phyloP scores from a whole-genome alignment of 1,140 invertebrate species.

The Hylaeus anthracinus region DNA sequence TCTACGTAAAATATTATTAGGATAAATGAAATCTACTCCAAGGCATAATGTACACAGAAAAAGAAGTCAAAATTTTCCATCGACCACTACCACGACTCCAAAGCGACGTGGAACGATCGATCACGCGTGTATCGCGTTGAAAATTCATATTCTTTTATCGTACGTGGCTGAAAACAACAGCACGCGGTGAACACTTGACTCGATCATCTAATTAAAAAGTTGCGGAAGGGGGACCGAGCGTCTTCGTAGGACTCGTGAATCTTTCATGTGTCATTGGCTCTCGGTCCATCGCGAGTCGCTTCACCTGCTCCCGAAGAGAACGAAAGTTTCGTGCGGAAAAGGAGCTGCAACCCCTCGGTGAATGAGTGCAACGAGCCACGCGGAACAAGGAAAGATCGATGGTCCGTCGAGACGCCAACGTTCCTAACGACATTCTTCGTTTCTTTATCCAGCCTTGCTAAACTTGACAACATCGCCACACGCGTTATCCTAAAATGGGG shows the following conservation, averaged over 20 bases:
- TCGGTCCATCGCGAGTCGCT: slow-evolving; percentile 32
- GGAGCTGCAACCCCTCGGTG: not conserved
- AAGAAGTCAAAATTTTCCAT: not conserved
- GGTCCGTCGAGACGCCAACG: not conserved
- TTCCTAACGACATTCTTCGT: slow-evolving; percentile 3
- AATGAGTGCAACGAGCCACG: not conserved
- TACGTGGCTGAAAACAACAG: no score
- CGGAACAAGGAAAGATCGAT: slow-evolving; percentile 21
- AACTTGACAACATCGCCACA: no score
- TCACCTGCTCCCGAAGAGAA: slow-evolving; percentile 43
- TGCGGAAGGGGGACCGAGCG: not conserved
- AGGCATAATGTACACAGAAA: no score
- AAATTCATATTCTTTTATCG: not conserved
- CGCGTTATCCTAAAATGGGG: no score
- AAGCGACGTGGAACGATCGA: not conserved
- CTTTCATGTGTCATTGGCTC: slow-evolving; percentile 50
- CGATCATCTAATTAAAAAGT: slow-evolving; percentile 53
- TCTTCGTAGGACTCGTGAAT: slow-evolving; percentile 48
- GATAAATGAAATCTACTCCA: no score
- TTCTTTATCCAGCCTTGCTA: no score
- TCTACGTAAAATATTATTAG: no score
- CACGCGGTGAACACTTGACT: not conserved
- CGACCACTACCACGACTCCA: not conserved
- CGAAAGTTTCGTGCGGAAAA: not conserved
- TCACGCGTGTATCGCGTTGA: not conserved